Base-by-base conservation (phyloP, 2,888 invertebrate species). In the Pardosa pseudoannulata region DNA sequence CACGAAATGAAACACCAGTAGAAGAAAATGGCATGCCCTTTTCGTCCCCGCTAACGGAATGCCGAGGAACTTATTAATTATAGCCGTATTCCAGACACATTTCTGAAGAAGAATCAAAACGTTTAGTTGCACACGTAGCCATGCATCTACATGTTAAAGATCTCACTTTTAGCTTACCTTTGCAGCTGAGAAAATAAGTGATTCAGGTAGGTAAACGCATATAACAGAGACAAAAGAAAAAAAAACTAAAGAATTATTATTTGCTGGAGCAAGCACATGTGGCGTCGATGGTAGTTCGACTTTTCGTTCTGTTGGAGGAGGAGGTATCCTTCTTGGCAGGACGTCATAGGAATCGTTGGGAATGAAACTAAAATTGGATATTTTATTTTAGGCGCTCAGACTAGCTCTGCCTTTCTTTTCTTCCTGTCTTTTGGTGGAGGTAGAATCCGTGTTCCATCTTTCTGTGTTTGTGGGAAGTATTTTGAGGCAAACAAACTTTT, bases 281-380 rank as follows among this genome's bases (percentile, higher is more conserved):
- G 16, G 2, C 2, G 46, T 36, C 56, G 1, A 23, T 23, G 2
- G 5, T 2, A 6, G 3, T 56, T 56, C 56, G 56, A 23, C 56
- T 23, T 56, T 46, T 23, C 23, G 56, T 56, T 19, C 56, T 6
- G 19, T 23, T n/a, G 56, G 56, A 56, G 56, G 56, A 56, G 56
- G 56, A 19, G 23, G 19, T 11, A 5, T 23, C 11, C 3, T 23
- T n/a, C n/a, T 13, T 23, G 56, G 56, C 56, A 56, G 23, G 5
- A 11, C 56, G 56, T 56, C 56, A 46, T 46, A 9, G 23, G 1
- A 19, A 3, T 56, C 29, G 62, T 46, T 46, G 65, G 80, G 73
- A 80, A 68, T 56, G 81, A 70, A 64, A 81, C 81, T 81, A 81
- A 81, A 70, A 75, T 81, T 81, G 75, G 81, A 70, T 36, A 68